Percentiles rank a stretch among this genome's conserved stretches.
Conservation (phyloP, 2,113 vertebrate species). For the Lota lota region DNA sequence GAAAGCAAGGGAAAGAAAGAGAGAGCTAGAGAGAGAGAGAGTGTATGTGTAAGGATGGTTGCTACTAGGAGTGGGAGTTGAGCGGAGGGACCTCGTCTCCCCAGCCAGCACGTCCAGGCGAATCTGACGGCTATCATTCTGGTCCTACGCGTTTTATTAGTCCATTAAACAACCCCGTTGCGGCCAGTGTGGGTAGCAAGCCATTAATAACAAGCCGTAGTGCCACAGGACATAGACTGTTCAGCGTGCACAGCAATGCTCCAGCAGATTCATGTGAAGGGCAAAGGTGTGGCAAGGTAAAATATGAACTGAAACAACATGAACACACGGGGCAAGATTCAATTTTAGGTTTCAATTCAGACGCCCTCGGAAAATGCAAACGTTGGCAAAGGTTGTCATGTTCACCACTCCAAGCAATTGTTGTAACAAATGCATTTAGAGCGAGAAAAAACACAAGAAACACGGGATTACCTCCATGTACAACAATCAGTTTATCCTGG, state of each 20-base stretch:
- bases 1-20: neutral
- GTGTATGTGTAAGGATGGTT: constrained; percentile 5
- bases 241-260: constrained; percentile 36
- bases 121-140: constrained; percentile 61
- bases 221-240: constrained; percentile 53
- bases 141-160: constrained; percentile 57
- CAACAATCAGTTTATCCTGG: no score
- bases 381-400: neutral
- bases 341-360: constrained; percentile 13
- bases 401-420: no score
- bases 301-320: neutral
- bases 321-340: neutral
- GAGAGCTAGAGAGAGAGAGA: neutral
- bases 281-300: neutral
- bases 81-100: constrained; percentile 42
- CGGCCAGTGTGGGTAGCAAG: constrained; percentile 43
- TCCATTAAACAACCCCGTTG: constrained; percentile 64
- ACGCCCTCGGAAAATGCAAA: neutral
- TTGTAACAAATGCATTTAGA: no score
- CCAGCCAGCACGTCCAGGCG: constrained; percentile 14
- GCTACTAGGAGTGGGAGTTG: constrained; percentile 30
- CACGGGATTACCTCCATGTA: no score
- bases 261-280: constrained; percentile 39
- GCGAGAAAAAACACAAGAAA: no score
- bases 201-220: constrained; percentile 59